Base-by-base conservation (phyloP, 1,140 invertebrate genomes). In the Plutomurus gul region DNA sequence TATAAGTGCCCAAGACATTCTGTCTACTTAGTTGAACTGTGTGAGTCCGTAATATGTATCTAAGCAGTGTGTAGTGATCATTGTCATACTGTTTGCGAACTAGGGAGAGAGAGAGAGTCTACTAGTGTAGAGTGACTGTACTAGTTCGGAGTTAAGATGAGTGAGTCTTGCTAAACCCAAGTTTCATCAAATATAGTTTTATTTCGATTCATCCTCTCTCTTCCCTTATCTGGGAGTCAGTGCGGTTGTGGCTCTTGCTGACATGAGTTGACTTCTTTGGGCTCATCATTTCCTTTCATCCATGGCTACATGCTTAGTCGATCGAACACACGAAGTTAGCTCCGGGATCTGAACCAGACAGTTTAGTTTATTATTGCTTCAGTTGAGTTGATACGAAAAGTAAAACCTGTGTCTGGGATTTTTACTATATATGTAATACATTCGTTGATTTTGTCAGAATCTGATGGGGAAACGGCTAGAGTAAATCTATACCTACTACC, bases 171-270 rank as follows among this genome's bases (percentile, higher is more conserved):
- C 27, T 27, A 33, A 65, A 33, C 30, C 56, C 56, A 65, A 65
- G 56, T 65, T 65, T 65, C 56, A 65, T 33, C 56, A 65, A 65
- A 65, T 65, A 65, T 33, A 65, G 56, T 65, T 65, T 65, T 65
- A 25, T 65, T 65, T 65, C 27, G 25, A 30, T 65, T 65, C 56
- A 65, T 65, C 56, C 56, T 65, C 56, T 65, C 56, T 8, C n/a
- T n/a, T n/a, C n/a, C 1, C 39, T 65, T 65, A 65, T 65, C 56
- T 65, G 27, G 56, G 30, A 65, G 56, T 33, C 56, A 65, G 25
- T 65, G 13, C 36, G 56, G 27, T 30, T 60, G 25, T 65, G 27
- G 25, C 36, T 65, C 56, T 27, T 65, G 56, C 56, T 65, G 56
- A 65, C 56, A 65, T 65, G 56, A 30, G 56, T 65, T 65, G 56